phyloP scores from a whole-genome alignment of 2,888 invertebrate genomes.

The Trachelus iudaicus region DNA sequence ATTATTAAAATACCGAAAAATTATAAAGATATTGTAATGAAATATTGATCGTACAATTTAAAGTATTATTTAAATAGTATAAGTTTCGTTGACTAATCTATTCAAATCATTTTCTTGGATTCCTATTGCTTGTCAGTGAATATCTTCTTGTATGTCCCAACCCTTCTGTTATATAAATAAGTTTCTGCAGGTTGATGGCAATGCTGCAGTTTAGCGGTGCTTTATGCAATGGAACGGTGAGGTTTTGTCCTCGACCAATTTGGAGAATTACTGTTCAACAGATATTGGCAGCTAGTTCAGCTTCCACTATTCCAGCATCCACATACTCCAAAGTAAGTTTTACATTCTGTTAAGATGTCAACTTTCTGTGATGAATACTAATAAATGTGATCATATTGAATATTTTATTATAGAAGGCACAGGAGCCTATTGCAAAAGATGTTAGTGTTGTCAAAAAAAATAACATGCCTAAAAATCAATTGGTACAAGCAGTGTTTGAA shows the following conservation, averaged over 20 bases:
- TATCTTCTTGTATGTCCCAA: slow-evolving; percentile 11
- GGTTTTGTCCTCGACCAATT: slow-evolving; percentile 29
- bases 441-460: background rate
- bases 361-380: background rate
- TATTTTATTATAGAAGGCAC: slow-evolving; percentile 11
- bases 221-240: slow-evolving; percentile 29
- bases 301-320: slow-evolving; percentile 23
- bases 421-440: background rate
- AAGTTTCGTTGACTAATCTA: slow-evolving; percentile 15
- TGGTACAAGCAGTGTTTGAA: slow-evolving; percentile 17
- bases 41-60: slow-evolving; percentile 23
- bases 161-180: slow-evolving; percentile 38
- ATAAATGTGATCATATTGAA: background rate
- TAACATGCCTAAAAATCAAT: background rate
- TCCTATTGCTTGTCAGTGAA: slow-evolving; percentile 32
- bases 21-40: slow-evolving; percentile 17
- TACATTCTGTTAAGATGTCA: background rate
- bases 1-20: slow-evolving; percentile 25
- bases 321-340: slow-evolving; percentile 23
- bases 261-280: slow-evolving; percentile 33
- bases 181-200: slow-evolving; percentile 28
- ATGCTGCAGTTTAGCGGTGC: slow-evolving; percentile 46
- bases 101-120: background rate
- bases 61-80: slow-evolving; percentile 20
- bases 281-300: slow-evolving; percentile 28